phyloP scores from a whole-genome alignment of 1,140 invertebrate genomes.

The Hyposmocoma kahamanoa region DNA sequence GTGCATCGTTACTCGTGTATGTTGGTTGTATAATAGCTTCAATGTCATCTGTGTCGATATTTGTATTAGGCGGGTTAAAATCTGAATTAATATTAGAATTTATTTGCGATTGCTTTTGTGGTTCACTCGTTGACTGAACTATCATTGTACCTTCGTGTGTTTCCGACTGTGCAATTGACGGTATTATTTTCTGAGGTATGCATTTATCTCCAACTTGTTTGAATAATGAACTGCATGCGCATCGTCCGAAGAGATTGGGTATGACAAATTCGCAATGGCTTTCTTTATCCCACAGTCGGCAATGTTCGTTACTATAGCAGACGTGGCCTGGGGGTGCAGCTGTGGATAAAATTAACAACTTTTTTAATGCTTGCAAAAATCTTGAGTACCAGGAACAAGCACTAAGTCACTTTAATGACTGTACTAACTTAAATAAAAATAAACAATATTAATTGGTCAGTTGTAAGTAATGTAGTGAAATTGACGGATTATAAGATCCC shows the following conservation, averaged over 20 bases:
- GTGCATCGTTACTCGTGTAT: slow-evolving; percentile 49
- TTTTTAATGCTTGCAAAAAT: too few species aligned
- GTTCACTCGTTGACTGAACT: slow-evolving; percentile 16
- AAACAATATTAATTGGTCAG: slow-evolving; percentile 15
- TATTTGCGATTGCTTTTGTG: slow-evolving; percentile 21
- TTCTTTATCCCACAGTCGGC: slow-evolving; percentile 85
- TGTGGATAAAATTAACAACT: slow-evolving; percentile 63
- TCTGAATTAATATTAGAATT: slow-evolving; percentile 16
- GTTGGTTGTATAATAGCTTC: slow-evolving; percentile 49
- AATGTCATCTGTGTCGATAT: slow-evolving; percentile 35
- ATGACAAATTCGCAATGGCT: slow-evolving; percentile 92
- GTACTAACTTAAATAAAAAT: too few species aligned
- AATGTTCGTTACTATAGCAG: slow-evolving; percentile 93
- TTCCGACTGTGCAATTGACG: slow-evolving; percentile 56
- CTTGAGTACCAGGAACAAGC: too few species aligned
- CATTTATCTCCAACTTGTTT: slow-evolving; percentile 79
- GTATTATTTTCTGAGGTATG: slow-evolving; percentile 56
- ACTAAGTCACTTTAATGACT: too few species aligned
- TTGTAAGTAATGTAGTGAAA: too few species aligned
- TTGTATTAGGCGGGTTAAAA: slow-evolving; percentile 25
- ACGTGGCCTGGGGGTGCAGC: slow-evolving; percentile 89
- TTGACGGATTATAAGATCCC: too few species aligned
- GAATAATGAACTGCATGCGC: slow-evolving; percentile 83
- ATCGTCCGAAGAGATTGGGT: slow-evolving; percentile 90
- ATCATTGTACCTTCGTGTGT: slow-evolving; percentile 44